Conservation (phyloP, 1,140 invertebrate species). For the Subanguina moxae region DNA sequence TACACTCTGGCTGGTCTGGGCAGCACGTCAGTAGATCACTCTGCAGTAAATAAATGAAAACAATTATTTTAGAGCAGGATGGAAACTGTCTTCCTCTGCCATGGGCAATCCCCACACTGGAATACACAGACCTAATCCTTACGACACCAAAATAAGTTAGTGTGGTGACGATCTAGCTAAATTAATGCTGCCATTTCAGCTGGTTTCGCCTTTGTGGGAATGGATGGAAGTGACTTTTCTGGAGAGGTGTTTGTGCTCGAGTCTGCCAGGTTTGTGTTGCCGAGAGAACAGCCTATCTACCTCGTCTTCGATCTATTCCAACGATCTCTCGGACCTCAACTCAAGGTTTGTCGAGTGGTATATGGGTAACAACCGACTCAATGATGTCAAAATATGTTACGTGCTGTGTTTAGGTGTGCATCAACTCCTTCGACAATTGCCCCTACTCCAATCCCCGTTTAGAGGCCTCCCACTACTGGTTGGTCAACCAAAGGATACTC, state of each 20-base stretch:
- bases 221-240: slow-evolving; percentile 34
- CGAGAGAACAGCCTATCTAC: slow-evolving; percentile 20
- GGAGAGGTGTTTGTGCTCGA: slow-evolving; percentile 45
- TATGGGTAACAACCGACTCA: too few species aligned
- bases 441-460: slow-evolving; percentile 42
- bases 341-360: slow-evolving; percentile 24
- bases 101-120: slow-evolving; percentile 45
- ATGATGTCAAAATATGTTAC: too few species aligned
- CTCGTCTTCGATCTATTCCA: slow-evolving; percentile 47
- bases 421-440: slow-evolving; percentile 46
- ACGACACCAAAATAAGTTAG: slow-evolving; percentile 39
- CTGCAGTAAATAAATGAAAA: not conserved
- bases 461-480: slow-evolving; percentile 37
- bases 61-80: slow-evolving; percentile 24
- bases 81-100: slow-evolving; percentile 27
- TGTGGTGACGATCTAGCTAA: not conserved
- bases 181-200: slow-evolving; percentile 16
- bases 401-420: slow-evolving; percentile 28
- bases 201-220: slow-evolving; percentile 45
- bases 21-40: slow-evolving; percentile 15
- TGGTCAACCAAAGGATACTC: slow-evolving; percentile 30
- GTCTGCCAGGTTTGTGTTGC: slow-evolving; percentile 23
- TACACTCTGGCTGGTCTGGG: slow-evolving; percentile 24
- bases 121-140: slow-evolving; percentile 30
- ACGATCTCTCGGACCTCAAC: slow-evolving; percentile 43